Evolutionary conservation across 2,888 invertebrate genomes (phyloP), one percentile per base, ranked within the genome.

Genomic region (Lutraria lutraria): DNA sequence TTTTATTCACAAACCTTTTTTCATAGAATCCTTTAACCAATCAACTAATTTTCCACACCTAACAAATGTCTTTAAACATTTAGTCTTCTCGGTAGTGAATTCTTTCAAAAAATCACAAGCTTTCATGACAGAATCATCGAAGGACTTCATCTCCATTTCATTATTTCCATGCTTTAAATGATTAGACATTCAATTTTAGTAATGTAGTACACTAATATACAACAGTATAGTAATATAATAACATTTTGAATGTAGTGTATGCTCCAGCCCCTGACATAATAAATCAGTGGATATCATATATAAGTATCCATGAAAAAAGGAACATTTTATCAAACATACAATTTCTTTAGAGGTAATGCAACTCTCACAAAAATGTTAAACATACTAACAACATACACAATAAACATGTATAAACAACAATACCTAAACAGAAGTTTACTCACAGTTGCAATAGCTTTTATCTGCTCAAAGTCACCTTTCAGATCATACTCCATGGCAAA

Each of bases 1-100:
- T 34, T 53, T 6, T 81, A 81, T 81, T 81, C 4, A 81, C 29
- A 63, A 43, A 60, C 83, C 53, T 56, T 91, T 88, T 86, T 88
- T 83, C 93, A 94, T 92, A 8, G 91, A 93, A 54, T 93, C 90
- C 68, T 86, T 90, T 56, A 95, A 90, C 95, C 95, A 95, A 0
- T 88, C 76, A 19, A 94, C 90, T n/a, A 95, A 90, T 19, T 90
- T 87, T 52, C 83, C 91, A 84, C 94, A 92, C 13, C 91, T 80
- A 13, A 91, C 83, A 84, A 95, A 93, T 0, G 87, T 90, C 2
- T 90, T 43, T 56, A 95, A 85, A 87, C 95, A 94, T 3, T 89
- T 21, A 13, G 91, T 84, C 56, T 91, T 87, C 6, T 86, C 63
- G 21, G 85, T 76, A 0, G 88, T 90, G 12, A 95, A 80, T 60